Conservation (phyloP, 2,113 vertebrate species). For the Ictalurus furcatus region DNA sequence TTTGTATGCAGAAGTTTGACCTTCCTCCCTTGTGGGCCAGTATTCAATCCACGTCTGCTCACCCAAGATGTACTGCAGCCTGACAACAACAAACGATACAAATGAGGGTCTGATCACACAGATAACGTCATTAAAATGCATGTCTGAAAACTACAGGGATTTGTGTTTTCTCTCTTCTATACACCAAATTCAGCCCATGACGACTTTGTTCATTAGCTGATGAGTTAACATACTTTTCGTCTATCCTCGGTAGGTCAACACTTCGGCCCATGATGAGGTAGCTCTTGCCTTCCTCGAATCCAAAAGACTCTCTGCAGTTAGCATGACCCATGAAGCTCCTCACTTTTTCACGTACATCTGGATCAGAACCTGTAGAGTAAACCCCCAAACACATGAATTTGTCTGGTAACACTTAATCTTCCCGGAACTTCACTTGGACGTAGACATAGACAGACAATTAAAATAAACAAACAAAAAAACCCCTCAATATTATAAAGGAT, state of each 20-base stretch:
- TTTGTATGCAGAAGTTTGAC: conserved; percentile 11
- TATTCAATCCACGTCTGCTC: conserved; percentile 72
- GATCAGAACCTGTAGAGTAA: conserved; percentile 60
- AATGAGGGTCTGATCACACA: background rate
- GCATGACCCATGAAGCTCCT: conserved; percentile 63
- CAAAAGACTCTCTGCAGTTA: conserved; percentile 61
- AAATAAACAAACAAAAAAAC: too few relatives aligned
- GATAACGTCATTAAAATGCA: background rate
- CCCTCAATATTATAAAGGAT: too few relatives aligned
- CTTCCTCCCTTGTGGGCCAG: conserved; percentile 67
- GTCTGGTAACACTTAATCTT: too few relatives aligned
- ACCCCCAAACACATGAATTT: conserved; percentile 2
- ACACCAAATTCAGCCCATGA: background rate
- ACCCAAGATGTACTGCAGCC: conserved; percentile 65
- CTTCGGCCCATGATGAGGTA: conserved; percentile 72
- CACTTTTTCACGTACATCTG: conserved; percentile 3
- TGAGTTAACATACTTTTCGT: conserved; percentile 25
- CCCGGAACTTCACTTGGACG: too few relatives aligned
- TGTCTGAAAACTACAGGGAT: background rate
- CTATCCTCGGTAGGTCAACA: background rate
- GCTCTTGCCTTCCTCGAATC: conserved; percentile 42
- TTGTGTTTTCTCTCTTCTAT: background rate
- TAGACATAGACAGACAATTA: too few relatives aligned
- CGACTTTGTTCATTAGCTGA: background rate
- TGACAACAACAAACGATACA: conserved; percentile 36